A percentile compares a stretch with the other conserved stretches of the same genome.
These are phyloP conservation scores for Nannobrachium achirus DNA, from an alignment of 2,113 vertebrate genomes.

Conservation along the genomic window DNA sequence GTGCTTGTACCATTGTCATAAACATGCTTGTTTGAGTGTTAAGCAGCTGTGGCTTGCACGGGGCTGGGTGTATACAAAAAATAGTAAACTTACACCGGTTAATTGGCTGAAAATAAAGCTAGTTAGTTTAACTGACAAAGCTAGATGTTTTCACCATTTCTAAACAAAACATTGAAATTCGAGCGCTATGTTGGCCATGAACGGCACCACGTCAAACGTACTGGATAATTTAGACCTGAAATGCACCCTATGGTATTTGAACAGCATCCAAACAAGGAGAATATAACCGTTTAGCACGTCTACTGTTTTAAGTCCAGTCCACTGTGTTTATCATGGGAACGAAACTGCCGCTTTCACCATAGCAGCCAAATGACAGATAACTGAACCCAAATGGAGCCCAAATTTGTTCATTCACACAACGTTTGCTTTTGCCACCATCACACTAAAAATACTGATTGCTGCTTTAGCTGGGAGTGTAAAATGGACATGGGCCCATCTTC, in stretches of 20 bases:
- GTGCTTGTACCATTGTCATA: background rate
- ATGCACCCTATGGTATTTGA: background rate
- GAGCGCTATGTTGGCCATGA: slow-evolving; percentile 62
- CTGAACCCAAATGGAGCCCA: slow-evolving; percentile 33
- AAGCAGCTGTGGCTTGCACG: slow-evolving; percentile 2
- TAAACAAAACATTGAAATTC: slow-evolving; percentile 33
- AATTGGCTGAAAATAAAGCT: slow-evolving; percentile 30
- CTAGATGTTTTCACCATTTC: slow-evolving; percentile 36
- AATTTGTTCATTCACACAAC: background rate
- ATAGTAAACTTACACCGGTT: background rate
- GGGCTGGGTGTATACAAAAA: background rate
- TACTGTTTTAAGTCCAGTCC: background rate
- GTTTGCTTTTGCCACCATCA: background rate
- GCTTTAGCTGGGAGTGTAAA: too few relatives aligned
- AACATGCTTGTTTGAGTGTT: slow-evolving; percentile 7
- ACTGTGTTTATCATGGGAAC: slow-evolving; percentile 19
- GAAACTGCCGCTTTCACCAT: background rate
- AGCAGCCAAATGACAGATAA: background rate
- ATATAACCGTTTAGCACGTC: slow-evolving; percentile 6
- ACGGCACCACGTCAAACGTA: slow-evolving; percentile 57
- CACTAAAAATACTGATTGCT: too few relatives aligned
- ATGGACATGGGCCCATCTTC: too few relatives aligned
- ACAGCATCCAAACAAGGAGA: background rate
- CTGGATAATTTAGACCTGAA: background rate
- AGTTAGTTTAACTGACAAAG: slow-evolving; percentile 12